Percentiles rank a stretch among this genome's conserved stretches.
These are phyloP conservation scores for Eilema griseolum DNA, from an alignment of 2,888 invertebrate species.

Conservation along the genomic window DNA sequence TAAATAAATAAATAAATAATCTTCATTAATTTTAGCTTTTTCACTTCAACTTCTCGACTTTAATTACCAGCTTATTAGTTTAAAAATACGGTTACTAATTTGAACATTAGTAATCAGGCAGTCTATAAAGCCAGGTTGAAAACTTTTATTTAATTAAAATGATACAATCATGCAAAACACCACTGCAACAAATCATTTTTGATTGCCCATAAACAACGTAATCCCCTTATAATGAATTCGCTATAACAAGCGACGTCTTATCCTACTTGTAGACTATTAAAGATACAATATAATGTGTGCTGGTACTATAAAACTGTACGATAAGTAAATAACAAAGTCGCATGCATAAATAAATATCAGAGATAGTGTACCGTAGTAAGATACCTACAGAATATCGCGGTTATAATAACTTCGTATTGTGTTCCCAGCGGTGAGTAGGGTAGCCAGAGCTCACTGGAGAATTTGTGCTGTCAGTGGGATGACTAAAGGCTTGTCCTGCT, in stretches of 20 bases:
- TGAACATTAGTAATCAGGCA: too few relatives aligned
- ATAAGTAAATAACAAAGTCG: slow-evolving; percentile 6
- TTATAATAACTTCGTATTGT: too few relatives aligned
- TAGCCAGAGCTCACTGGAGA: too few relatives aligned
- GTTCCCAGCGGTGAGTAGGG: too few relatives aligned
- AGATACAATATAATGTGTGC: neutral
- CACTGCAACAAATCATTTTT: neutral
- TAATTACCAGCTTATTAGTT: too few relatives aligned
- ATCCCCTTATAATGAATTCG: neutral
- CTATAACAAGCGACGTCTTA: neutral
- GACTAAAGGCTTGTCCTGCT: too few relatives aligned
- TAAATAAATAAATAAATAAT: too few relatives aligned
- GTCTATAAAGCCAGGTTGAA: neutral
- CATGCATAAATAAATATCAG: neutral
- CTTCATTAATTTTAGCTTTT: too few relatives aligned
- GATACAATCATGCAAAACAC: neutral
- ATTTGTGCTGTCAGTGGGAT: too few relatives aligned
- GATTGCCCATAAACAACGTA: neutral
- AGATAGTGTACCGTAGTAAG: neutral
- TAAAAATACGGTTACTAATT: too few relatives aligned
- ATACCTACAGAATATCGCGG: too few relatives aligned
- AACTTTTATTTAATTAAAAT: neutral
- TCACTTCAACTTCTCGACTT: too few relatives aligned
- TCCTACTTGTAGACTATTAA: neutral
- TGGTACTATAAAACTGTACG: neutral